Evolutionary conservation across 2,888 invertebrate species (phyloP).

Genomic region (Anorthoa munda): DNA sequence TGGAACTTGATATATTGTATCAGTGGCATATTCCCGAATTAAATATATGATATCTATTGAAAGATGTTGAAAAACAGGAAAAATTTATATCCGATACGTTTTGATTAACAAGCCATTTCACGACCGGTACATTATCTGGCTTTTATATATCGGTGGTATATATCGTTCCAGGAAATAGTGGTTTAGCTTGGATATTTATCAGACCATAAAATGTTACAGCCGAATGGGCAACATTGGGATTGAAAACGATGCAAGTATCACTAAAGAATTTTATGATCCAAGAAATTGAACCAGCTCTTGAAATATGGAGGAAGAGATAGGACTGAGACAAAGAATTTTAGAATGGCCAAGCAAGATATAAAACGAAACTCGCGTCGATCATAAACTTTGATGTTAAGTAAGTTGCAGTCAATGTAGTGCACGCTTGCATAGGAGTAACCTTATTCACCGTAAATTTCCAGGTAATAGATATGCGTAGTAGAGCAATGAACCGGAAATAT

Average conservation of each 20-base stretch:
- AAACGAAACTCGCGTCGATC: neutral
- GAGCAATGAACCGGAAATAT: neutral
- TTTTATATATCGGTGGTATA: neutral
- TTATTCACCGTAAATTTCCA: too few species aligned
- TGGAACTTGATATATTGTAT: slow-evolving; percentile 2
- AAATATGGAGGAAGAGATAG: slow-evolving; percentile 24
- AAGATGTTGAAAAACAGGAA: slow-evolving; percentile 4
- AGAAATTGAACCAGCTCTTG: slow-evolving; percentile 41
- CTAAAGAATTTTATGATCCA: slow-evolving; percentile 50
- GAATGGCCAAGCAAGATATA: neutral
- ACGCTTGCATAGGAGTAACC: too few species aligned
- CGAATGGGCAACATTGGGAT: slow-evolving; percentile 26
- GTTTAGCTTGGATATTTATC: slow-evolving; percentile 31
- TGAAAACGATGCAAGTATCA: slow-evolving; percentile 43
- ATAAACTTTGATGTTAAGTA: neutral
- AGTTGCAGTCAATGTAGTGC: neutral
- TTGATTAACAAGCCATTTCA: neutral
- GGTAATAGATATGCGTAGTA: neutral
- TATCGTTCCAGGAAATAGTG: slow-evolving; percentile 25
- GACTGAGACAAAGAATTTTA: neutral
- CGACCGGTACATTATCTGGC: neutral
- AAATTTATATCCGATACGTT: slow-evolving; percentile 8
- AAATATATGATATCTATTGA: slow-evolving; percentile 21
- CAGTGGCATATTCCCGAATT: neutral
- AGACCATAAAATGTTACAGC: slow-evolving; percentile 37